phyloP scores from a whole-genome alignment of 2,113 vertebrate genomes.

The Taxidea taxus region DNA sequence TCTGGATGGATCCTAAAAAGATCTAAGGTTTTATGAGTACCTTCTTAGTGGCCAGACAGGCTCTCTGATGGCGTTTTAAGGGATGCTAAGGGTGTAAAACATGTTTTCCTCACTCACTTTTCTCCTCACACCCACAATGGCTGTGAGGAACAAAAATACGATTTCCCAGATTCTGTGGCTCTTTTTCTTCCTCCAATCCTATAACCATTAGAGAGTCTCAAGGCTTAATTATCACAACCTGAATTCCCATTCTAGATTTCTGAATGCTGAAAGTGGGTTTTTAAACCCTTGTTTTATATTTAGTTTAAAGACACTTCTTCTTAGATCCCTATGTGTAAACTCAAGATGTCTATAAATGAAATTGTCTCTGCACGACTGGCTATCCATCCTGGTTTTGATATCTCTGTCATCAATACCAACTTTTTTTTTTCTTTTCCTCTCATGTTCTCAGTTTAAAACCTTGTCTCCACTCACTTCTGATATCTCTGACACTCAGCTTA shows the following conservation, averaged over 20 bases:
- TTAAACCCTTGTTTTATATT: not conserved
- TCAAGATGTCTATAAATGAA: not conserved
- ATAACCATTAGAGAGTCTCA: not conserved
- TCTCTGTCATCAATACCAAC: not conserved
- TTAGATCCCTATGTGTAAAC: not conserved
- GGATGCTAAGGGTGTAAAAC: not conserved
- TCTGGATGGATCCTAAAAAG: not conserved
- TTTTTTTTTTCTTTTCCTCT: not conserved
- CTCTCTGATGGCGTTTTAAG: not conserved
- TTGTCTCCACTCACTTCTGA: not conserved
- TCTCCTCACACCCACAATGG: not conserved
- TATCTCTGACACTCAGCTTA: not conserved
- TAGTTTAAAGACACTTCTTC: not conserved
- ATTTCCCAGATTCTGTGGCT: not conserved
- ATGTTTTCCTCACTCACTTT: not conserved
- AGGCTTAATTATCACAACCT: not conserved
- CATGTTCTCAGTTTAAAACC: not conserved
- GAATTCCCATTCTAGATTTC: not conserved
- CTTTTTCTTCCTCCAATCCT: not conserved
- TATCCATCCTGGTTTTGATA: not conserved
- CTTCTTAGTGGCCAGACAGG: not conserved
- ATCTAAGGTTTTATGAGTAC: not conserved
- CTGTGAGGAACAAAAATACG: not conserved
- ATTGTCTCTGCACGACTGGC: not conserved
- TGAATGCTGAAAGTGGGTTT: not conserved